Conservation (phyloP, 2,113 vertebrate species). For the Neolamprologus falcicula region DNA sequence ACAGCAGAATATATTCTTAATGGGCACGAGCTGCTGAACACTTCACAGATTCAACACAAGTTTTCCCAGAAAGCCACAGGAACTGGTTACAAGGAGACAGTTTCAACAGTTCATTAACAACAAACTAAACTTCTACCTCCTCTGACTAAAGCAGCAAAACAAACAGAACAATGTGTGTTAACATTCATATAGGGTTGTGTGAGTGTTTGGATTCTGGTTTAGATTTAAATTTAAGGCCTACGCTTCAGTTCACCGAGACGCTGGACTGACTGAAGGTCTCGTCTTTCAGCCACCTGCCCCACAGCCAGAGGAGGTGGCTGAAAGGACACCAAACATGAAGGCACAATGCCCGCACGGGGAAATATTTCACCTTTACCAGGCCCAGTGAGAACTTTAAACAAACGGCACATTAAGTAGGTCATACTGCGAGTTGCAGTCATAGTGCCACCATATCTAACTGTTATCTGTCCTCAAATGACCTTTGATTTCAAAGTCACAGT, state of each 20-base stretch:
- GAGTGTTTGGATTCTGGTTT: background rate
- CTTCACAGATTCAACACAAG: conserved; percentile 2
- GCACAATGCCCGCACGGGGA: background rate
- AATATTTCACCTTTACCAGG: background rate
- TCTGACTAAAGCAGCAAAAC: background rate
- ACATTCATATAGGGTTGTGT: conserved; percentile 16
- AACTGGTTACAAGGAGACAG: background rate
- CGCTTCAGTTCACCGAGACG: background rate
- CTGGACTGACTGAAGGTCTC: background rate
- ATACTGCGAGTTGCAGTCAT: background rate
- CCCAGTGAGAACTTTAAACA: background rate
- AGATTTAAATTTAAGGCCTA: conserved; percentile 7
- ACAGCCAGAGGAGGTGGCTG: background rate
- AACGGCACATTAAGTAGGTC: background rate
- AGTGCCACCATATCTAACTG: background rate
- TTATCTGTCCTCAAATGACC: background rate
- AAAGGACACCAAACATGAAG: background rate
- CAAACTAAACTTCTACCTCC: background rate
- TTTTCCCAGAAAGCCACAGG: background rate
- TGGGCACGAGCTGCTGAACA: background rate
- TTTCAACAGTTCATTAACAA: background rate
- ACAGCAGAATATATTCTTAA: conserved; percentile 13
- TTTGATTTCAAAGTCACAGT: background rate
- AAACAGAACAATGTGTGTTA: background rate
- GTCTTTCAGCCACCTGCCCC: background rate